Conservation (phyloP, 2,797 vertebrate genomes). For the Macrochelys suwanniensis region DNA sequence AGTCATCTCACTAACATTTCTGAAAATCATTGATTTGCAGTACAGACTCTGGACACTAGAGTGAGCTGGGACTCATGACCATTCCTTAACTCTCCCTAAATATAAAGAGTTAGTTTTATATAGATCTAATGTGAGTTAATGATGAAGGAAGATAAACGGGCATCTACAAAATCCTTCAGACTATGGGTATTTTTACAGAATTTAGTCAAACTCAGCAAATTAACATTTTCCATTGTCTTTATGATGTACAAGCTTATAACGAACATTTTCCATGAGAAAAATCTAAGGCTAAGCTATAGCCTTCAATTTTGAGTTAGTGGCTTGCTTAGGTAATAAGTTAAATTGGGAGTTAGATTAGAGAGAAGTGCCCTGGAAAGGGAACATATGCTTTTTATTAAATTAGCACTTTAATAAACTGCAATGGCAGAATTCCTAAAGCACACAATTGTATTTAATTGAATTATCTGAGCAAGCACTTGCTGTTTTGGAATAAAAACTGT, state of each 20-base stretch:
- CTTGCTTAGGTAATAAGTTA: not conserved
- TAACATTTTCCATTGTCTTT: not conserved
- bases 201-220: not conserved
- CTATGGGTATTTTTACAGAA: not conserved
- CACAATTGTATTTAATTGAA: not conserved
- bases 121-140: not conserved
- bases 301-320: not conserved
- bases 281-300: not conserved
- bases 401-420: conserved; percentile 10
- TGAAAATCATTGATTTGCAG: not conserved
- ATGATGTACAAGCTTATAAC: not conserved
- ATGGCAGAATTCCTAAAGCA: not conserved
- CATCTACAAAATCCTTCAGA: not conserved
- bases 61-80: not conserved
- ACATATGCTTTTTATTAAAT: not conserved
- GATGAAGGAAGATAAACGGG: not conserved
- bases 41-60: not conserved
- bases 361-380: not conserved
- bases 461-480: not conserved
- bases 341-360: not conserved
- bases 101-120: not conserved
- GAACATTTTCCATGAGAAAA: not conserved
- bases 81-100: not conserved
- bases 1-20: not conserved
- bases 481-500: not conserved